Base-by-base conservation (phyloP, 2,113 vertebrate genomes). In the Apaloderma vittatum region DNA sequence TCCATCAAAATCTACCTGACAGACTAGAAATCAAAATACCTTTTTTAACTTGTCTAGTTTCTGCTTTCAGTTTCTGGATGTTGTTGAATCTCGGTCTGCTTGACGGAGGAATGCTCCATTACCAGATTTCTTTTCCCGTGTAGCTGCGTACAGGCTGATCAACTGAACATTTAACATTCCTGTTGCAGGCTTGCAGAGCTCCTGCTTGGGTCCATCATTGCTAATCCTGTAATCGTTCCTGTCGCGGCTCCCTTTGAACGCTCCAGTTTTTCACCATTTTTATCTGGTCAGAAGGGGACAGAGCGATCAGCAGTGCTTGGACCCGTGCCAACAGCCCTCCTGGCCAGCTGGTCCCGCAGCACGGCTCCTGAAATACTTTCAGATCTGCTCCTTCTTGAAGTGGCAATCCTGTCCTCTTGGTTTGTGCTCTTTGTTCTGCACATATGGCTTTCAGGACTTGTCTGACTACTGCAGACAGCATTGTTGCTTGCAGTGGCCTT, bases 51-150 rank as follows among this genome's bases (percentile, higher is more conserved):
- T 51, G 63, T 63, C 78, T 91, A 57, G 92, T 80, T 95, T 84
- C 86, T 95, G 88, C 83, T 90, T 88, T 94, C 92, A 71, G 59
- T 86, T 62, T 86, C 72, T 90, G 63, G 65, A 22, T 46, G 55
- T 79, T 37, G 74, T 55, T 76, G 62, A 51, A 11, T 30, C 59
- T 88, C n/a, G 5, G 32, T 83, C 72, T 92, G 71, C 88, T 68
- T 73, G 90, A 36, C 8, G 6, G 79, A 84, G 80, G 72, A 94
- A 32, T 52, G 30, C 65, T 72, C 68, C 51, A 15, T 78, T 77
- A 55, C n/a, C 72, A 87, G 61, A 34, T 81, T 91, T 86, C 54
- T 2, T 1, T 89, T 54, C 51, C 37, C 1, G 0, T 8, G 14
- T 75, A 79, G 73, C 76, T 74, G 45, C n/a, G 65, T 59, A 20